A percentile compares a stretch with the other conserved stretches of the same genome.
These are phyloP conservation scores for Caretta caretta DNA, from an alignment of 2,113 vertebrate genomes.

Conservation along the genomic window DNA sequence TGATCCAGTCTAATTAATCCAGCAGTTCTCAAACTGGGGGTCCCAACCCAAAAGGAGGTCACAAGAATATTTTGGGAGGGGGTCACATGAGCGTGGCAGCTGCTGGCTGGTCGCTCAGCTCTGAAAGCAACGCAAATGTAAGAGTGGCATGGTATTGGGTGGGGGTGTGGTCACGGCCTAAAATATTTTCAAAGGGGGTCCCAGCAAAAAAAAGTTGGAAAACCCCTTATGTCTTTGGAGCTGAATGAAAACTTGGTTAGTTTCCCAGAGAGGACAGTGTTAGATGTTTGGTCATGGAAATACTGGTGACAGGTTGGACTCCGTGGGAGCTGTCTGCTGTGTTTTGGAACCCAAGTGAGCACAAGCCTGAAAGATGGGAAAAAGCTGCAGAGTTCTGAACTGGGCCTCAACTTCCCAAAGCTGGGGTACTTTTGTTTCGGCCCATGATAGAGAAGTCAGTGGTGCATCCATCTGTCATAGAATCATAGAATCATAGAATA, in stretches of 20 bases:
- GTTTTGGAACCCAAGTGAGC: not conserved
- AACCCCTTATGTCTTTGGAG: not conserved
- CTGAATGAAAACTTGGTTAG: not conserved
- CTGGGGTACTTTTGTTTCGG: not conserved
- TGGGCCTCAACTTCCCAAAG: not conserved
- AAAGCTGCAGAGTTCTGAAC: not conserved
- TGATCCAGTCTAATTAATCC: not conserved
- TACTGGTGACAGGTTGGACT: not conserved
- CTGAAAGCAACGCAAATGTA: too few relatives aligned
- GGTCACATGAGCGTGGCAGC: too few relatives aligned
- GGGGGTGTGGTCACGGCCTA: too few relatives aligned
- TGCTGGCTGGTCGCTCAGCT: too few relatives aligned
- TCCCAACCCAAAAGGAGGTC: too few relatives aligned
- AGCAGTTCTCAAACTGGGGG: too few relatives aligned
- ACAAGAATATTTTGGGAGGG: too few relatives aligned
- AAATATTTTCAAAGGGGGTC: too few relatives aligned
- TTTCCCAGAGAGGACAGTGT: slow-evolving; percentile 3
- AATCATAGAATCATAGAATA: too few relatives aligned
- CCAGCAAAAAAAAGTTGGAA: too few relatives aligned
- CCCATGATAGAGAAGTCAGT: not conserved
- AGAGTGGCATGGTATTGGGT: too few relatives aligned
- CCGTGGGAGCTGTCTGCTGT: not conserved
- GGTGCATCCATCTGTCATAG: not conserved
- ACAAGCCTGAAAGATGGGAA: slow-evolving; percentile 1
- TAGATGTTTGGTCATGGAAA: not conserved